Evolutionary conservation across 2,113 vertebrate species (phyloP), one percentile per base, ranked within the genome.

Genomic region (Ceratotherium simum): DNA sequence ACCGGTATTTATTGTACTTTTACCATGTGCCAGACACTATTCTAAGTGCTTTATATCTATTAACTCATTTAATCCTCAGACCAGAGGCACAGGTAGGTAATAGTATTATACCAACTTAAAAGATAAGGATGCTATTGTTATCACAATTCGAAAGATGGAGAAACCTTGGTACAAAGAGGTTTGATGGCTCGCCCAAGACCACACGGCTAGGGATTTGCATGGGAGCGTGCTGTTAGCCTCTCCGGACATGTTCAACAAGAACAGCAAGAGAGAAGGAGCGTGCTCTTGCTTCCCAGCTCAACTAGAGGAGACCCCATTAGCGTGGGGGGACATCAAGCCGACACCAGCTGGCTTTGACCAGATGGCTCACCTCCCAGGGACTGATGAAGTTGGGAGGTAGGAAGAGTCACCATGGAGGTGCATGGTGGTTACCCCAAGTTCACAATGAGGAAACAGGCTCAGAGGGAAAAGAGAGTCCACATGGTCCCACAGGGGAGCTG

Each of bases 341-440:
- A 5, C 51, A 36, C 42, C 18, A 21, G 36, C 62, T 48, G 69
- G 12, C 29, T 83, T 29, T 31, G 62, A 46, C 33, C 23, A 3
- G 25, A 27, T 36, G 1, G 29, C 42, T 92, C 29, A 20, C 3
- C 42, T 69, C 51, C 0, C 13, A 29, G 79, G 48, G 48, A 33
- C 56, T 2, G 64, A 13, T 33, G 31, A 65, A 14, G 72, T 1
- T 54, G 21, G 39, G 51, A 78, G 91, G 13, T 69, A 64, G n/a
- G 27, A 48, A 46, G 39, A 60, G 6, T 42, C 27, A 48, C 20
- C 5, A 3, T 0, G 16, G 73, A 11, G 5, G 14, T 6, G 12
- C 23, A 2, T 39, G n/a, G 31, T 16, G 8, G 13, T 33, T 48
- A 5, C 67, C 16, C 51, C 51, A 42, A 29, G 65, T 39, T 81